phyloP scores from a whole-genome alignment of 2,797 vertebrate genomes.

The Yasuhikotakia modesta region DNA sequence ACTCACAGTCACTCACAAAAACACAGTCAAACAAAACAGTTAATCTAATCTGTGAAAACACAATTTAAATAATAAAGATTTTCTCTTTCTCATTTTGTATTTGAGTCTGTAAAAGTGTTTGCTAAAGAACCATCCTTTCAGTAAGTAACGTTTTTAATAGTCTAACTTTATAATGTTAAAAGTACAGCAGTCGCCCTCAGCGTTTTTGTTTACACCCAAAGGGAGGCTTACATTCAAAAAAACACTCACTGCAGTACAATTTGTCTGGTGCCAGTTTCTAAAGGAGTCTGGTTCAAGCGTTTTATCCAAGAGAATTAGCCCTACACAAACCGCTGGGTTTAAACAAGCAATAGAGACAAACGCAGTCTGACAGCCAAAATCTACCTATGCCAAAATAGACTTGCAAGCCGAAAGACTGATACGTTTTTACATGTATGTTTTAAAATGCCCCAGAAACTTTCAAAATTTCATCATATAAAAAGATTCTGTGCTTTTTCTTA shows the following conservation, averaged over 20 bases:
- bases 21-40: constrained; percentile 73
- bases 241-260: constrained; percentile 51
- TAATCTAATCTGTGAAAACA: constrained; percentile 85
- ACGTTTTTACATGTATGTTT: constrained; percentile 58
- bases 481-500: constrained; percentile 65
- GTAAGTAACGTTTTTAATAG: background rate
- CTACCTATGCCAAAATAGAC: constrained; percentile 40
- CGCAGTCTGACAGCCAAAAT: constrained; percentile 50
- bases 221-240: constrained; percentile 45
- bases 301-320: constrained; percentile 58
- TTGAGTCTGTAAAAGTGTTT: constrained; percentile 38
- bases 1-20: constrained; percentile 84
- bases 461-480: constrained; percentile 63
- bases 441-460: constrained; percentile 59
- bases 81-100: constrained; percentile 77
- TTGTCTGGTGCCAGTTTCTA: constrained; percentile 59
- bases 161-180: background rate
- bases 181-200: constrained; percentile 38
- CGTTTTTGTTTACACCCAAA: constrained; percentile 40
- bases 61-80: constrained; percentile 97
- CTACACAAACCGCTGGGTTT: constrained; percentile 56
- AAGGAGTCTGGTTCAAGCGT: constrained; percentile 47
- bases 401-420: constrained; percentile 55
- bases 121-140: background rate
- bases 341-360: constrained; percentile 54